Evolutionary conservation across 1,140 invertebrate genomes (phyloP), one percentile per base, ranked within the genome.

Genomic region (Caenorhabditis remanei): DNA sequence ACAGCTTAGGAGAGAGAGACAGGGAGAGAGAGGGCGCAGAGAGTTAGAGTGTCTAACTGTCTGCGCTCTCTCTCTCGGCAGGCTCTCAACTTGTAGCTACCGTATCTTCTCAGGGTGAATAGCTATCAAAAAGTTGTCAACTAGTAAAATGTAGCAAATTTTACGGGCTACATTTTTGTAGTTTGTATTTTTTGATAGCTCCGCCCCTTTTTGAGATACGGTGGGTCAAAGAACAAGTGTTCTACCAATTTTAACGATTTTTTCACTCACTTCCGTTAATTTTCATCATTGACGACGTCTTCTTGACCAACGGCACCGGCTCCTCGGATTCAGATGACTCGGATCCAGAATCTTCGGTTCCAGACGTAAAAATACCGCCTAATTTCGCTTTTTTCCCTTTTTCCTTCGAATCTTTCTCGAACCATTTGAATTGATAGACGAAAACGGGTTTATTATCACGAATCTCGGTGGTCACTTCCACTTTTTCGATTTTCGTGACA

Each of bases 211-310:
- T 50, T 50, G 50, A 50, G 50, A 50, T 50, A 50, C 14, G 50
- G 9, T 9, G 9, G 9, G 6, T 50, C 13, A 50, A 50, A 50
- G 48, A 7, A n/a, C n/a, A n/a, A n/a, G n/a, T n/a, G n/a, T n/a
- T n/a, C n/a, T n/a, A n/a, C n/a, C n/a, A n/a, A n/a, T n/a, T n/a
- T n/a, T n/a, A n/a, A n/a, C n/a, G n/a, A n/a, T n/a, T n/a, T n/a
- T n/a, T 58, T 19, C 0, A 71, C 65, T n/a, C n/a, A 50, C 46
- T 79, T 24, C 71, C 71, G 3, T n/a, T 7, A 50, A 79, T 79
- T 13, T 50, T 79, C 46, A 50, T 79, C 71, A 79, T 79, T 32
- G 71, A 79, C 9, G 71, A 79, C n/a, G 71, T 13, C 46, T 79
- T 79, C 46, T 50, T 79, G 2, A 79, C 43, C 46, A 79, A 50